Percentiles rank a stretch among this genome's conserved stretches.
phyloP scores from a whole-genome alignment of 2,888 invertebrate genomes.

The Agonopterix alstromeriana region DNA sequence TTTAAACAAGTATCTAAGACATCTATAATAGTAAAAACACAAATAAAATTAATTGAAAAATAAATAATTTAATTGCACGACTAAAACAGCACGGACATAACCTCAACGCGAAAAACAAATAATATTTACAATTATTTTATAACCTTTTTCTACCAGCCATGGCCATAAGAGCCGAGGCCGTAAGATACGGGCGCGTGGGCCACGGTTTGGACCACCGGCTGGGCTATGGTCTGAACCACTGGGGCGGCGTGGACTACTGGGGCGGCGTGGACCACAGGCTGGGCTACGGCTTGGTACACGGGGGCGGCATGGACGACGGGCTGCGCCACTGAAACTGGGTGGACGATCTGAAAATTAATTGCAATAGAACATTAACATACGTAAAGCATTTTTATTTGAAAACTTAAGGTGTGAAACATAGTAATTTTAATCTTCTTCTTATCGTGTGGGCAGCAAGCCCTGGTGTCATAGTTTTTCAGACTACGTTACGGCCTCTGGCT shows the following conservation, averaged over 20 bases:
- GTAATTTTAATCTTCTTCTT: too few species aligned
- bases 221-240: conserved; percentile 38
- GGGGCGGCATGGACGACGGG: conserved; percentile 12
- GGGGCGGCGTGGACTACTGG: conserved; percentile 35
- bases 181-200: conserved; percentile 21
- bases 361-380: too few species aligned
- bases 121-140: neutral
- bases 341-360: conserved; percentile 30
- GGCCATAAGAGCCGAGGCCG: conserved; percentile 25
- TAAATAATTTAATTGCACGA: conserved; percentile 14
- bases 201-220: conserved; percentile 30
- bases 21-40: too few species aligned
- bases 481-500: too few species aligned
- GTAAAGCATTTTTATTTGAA: too few species aligned
- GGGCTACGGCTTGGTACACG: conserved; percentile 18
- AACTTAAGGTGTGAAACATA: neutral
- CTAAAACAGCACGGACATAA: neutral
- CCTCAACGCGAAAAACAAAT: neutral
- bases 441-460: too few species aligned
- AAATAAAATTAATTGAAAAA: neutral
- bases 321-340: conserved; percentile 9
- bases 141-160: conserved; percentile 48
- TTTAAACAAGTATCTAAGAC: too few species aligned
- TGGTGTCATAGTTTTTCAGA: too few species aligned
- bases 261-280: conserved; percentile 22